Percentiles rank a stretch among this genome's conserved stretches.
phyloP scores from a whole-genome alignment of 2,113 vertebrate genomes.

The Sigmodon hispidus region DNA sequence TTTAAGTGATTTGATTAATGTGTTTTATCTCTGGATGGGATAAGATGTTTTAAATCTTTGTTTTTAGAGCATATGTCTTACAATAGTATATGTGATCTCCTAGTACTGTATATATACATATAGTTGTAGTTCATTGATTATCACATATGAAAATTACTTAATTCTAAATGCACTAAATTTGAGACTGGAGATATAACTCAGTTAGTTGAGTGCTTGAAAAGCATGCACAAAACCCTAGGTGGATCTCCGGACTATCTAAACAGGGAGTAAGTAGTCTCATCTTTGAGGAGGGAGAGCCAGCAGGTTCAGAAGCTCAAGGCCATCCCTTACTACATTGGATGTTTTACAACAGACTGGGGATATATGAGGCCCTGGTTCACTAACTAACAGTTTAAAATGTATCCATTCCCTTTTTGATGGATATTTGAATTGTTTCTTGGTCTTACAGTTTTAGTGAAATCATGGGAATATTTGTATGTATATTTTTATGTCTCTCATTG shows the following conservation, averaged over 20 bases:
- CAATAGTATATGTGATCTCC: not conserved
- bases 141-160: not conserved
- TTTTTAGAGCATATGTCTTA: not conserved
- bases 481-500: not conserved
- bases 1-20: not conserved
- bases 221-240: not conserved
- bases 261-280: not conserved
- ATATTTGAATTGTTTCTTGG: not conserved
- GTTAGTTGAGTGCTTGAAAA: not conserved
- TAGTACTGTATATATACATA: not conserved
- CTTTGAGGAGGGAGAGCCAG: not conserved
- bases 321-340: not conserved
- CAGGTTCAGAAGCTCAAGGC: not conserved
- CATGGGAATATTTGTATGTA: not conserved
- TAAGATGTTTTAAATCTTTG: not conserved
- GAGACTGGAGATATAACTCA: not conserved
- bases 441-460: constrained; percentile 7
- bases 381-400: not conserved
- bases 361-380: not conserved
- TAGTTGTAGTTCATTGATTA: not conserved
- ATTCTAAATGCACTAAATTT: not conserved
- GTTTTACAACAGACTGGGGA: not conserved
- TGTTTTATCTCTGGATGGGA: not conserved
- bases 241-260: not conserved
- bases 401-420: not conserved